Conservation (phyloP, 2,888 invertebrate genomes). For the Clanis bilineata region DNA sequence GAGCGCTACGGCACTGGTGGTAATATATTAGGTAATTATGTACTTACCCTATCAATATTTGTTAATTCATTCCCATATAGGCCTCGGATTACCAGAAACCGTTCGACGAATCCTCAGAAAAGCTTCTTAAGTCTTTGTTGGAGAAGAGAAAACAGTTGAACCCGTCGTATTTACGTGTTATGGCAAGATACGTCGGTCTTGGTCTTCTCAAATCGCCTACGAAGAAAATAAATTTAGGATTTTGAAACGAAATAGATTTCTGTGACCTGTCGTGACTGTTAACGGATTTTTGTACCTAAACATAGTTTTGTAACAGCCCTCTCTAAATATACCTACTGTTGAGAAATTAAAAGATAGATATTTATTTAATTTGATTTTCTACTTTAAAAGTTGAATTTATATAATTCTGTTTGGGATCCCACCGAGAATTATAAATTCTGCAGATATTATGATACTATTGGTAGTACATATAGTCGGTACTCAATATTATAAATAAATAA, state of each 20-base stretch:
- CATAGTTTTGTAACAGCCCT: not conserved
- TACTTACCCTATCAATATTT: not conserved
- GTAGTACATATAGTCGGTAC: too few relatives aligned
- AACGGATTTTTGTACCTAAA: too few relatives aligned
- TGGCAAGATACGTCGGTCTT: conserved; percentile 75
- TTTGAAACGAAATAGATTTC: too few relatives aligned
- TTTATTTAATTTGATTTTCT: too few relatives aligned
- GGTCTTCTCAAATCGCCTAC: conserved; percentile 57
- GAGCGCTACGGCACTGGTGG: too few relatives aligned
- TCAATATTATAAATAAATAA: too few relatives aligned
- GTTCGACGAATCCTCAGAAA: conserved; percentile 64
- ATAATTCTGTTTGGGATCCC: too few relatives aligned
- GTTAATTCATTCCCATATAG: conserved; percentile 35
- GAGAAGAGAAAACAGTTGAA: conserved; percentile 67
- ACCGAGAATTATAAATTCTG: too few relatives aligned
- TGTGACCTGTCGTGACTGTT: not conserved
- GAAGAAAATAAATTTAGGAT: conserved; percentile 24
- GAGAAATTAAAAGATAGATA: too few relatives aligned
- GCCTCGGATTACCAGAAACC: conserved; percentile 70
- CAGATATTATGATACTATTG: too few relatives aligned
- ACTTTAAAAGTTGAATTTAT: too few relatives aligned
- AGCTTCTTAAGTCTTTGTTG: conserved; percentile 56
- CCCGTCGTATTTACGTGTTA: conserved; percentile 69
- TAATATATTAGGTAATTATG: not conserved
- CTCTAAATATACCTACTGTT: too few relatives aligned